Evolutionary conservation across 2,797 vertebrate genomes (phyloP), one percentile per base, ranked within the genome.

Genomic region (Amblyraja radiata): DNA sequence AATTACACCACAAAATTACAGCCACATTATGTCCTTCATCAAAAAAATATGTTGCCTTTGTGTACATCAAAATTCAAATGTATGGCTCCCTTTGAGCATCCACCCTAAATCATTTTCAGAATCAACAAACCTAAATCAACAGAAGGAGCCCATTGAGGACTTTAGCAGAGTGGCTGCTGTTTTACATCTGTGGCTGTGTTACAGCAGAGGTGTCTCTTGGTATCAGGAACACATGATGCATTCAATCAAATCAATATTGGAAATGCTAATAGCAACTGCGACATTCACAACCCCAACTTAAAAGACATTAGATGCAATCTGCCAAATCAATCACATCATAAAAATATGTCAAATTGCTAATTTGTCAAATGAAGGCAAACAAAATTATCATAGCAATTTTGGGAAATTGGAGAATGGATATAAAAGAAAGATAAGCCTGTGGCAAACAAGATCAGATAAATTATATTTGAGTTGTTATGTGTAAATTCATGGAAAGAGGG

Each of bases 101-200:
- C n/a, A 86, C 1, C 83, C 14, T 61, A 14, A 65, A 86, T 65
- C 25, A 65, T 65, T 65, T 7, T 61, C 61, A 65, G 5, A 63
- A 65, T 8, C n/a, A 61, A 65, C 28, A 86, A 46, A 32, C 28
- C 28, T 86, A 65, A 65, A 86, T 86, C 83, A 86, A 61, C 83
- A 86, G 83, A 86, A 86, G 32, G 25, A n/a, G 58, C n/a, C 58
- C 58, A n/a, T 86, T 86, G 83, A 86, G 58, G n/a, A 86, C 28
- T 10, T n/a, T 78, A n/a, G 6, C 28, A 63, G 83, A 63, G 28
- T n/a, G 83, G 83, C 83, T 63, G 28, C 28, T 61, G 81, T 61
- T 61, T 25, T 13, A 14, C 81, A 84, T 58, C 81, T 84, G 61
- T 65, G 28, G 58, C n/a, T 32, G 28, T 28, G 14, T n/a, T 32